These are phyloP conservation scores for Dendroctonus ponderosae DNA, from an alignment of 1,140 invertebrate genomes.

Conservation along the genomic window DNA sequence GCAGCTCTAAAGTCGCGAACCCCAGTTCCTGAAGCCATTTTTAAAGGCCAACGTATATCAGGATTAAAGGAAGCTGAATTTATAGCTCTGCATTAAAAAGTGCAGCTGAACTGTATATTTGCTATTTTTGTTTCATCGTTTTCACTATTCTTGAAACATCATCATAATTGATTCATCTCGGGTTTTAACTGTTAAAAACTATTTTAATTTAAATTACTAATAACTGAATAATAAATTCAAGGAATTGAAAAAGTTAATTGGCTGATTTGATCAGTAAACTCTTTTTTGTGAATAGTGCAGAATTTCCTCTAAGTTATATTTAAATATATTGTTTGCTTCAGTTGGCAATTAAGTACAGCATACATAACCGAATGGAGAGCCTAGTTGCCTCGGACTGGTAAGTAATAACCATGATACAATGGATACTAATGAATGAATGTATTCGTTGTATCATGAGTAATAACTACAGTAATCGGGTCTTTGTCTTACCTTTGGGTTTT, in stretches of 20 bases:
- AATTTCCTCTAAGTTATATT: neutral
- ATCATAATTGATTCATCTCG: neutral
- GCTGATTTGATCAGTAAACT: too few species aligned
- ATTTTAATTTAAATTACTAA: neutral
- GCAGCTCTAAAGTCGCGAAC: slow-evolving; percentile 50
- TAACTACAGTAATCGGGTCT: too few species aligned
- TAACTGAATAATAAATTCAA: too few species aligned
- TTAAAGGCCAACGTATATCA: slow-evolving; percentile 15
- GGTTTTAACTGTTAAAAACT: neutral
- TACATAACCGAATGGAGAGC: neutral
- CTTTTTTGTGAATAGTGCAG: neutral
- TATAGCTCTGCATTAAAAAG: slow-evolving; percentile 9
- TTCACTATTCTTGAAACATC: neutral
- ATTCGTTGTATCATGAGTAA: too few species aligned
- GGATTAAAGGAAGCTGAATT: slow-evolving; percentile 8
- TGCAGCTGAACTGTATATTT: neutral
- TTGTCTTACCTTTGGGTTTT: neutral
- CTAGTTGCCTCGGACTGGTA: neutral
- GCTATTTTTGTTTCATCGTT: too few species aligned
- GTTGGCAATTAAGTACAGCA: neutral
- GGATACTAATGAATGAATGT: too few species aligned
- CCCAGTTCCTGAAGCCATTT: slow-evolving; percentile 36
- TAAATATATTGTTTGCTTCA: neutral
- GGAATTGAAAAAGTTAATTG: too few species aligned
- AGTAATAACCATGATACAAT: neutral